Evolutionary conservation across 2,888 invertebrate species (phyloP).

Genomic region (Dryadula phaetusa): DNA sequence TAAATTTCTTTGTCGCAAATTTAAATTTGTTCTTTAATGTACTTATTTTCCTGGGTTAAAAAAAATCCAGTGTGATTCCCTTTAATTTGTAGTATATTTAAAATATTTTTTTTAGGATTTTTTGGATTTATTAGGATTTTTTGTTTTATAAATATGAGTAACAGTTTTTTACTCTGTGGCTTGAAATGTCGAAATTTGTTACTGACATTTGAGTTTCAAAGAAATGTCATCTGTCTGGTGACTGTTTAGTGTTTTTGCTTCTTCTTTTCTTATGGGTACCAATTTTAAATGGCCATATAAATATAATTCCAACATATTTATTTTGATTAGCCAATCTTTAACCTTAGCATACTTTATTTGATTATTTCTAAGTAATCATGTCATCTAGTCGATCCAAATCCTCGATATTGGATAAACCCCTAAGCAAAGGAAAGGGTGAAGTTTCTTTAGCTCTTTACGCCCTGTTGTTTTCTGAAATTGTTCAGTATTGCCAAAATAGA

Average conservation of each 20-base stretch:
- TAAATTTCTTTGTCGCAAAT: too few relatives aligned
- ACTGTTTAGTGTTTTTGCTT: background rate
- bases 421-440: slow-evolving; percentile 96
- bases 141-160: too few relatives aligned
- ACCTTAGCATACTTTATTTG: background rate
- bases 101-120: too few relatives aligned
- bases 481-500: slow-evolving; percentile 98
- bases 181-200: background rate
- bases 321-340: background rate
- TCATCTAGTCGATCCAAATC: slow-evolving; percentile 86
- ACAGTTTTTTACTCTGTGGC: slow-evolving; percentile 9
- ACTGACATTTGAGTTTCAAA: background rate
- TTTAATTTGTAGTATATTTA: too few relatives aligned
- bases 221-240: background rate
- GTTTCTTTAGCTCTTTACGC: slow-evolving; percentile 97
- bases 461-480: slow-evolving; percentile 98
- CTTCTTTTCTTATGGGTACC: background rate
- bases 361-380: slow-evolving; percentile 53
- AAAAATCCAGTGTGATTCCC: too few relatives aligned
- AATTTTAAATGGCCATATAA: background rate
- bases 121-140: too few relatives aligned
- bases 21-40: too few relatives aligned
- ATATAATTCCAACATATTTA: background rate
- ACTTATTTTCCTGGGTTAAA: too few relatives aligned
- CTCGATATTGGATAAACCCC: slow-evolving; percentile 94